Percentiles rank a stretch among this genome's conserved stretches.
Evolutionary conservation across 2,113 vertebrate species (phyloP).

Genomic region (Castor canadensis): DNA sequence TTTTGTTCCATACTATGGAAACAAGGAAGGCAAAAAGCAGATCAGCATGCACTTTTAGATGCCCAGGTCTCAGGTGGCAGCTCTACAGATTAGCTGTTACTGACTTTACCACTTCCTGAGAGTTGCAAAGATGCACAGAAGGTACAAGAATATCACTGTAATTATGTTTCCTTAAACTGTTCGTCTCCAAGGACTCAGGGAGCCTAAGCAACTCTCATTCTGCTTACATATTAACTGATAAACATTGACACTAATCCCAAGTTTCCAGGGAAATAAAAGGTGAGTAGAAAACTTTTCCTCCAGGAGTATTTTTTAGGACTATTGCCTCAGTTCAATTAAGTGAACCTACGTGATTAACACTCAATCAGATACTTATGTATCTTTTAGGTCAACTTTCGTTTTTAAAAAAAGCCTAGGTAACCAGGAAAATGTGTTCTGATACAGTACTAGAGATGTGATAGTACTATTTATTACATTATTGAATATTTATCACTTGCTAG

Average conservation of each 20-base stretch:
- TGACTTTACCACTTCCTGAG: background rate
- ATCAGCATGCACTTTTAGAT: background rate
- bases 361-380: background rate
- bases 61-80: background rate
- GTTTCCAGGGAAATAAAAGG: background rate
- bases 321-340: background rate
- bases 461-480: background rate
- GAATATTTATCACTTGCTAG: background rate
- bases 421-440: background rate
- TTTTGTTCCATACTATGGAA: background rate
- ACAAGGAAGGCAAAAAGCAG: background rate
- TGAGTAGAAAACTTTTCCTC: background rate
- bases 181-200: background rate
- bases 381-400: background rate
- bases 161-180: background rate
- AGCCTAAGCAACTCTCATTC: background rate
- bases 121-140: background rate
- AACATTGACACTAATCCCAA: background rate
- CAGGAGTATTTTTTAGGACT: background rate
- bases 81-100: background rate
- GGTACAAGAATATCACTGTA: background rate
- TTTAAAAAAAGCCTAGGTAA: background rate
- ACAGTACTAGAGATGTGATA: background rate
- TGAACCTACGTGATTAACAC: background rate
- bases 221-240: background rate